These are phyloP conservation scores for Leptodactylus fuscus DNA, from an alignment of 2,113 vertebrate species.

Conservation along the genomic window DNA sequence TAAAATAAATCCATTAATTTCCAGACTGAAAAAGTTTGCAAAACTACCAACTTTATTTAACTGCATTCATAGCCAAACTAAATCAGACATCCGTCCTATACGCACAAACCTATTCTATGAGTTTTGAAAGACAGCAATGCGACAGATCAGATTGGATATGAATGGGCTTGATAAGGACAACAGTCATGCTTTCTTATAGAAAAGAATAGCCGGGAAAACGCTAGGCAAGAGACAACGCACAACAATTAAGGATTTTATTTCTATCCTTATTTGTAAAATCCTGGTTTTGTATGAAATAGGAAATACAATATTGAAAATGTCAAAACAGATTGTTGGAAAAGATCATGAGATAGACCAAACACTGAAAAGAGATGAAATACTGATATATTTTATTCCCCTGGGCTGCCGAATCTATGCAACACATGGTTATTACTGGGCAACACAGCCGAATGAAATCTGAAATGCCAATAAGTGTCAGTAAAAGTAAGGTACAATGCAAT, in stretches of 20 bases:
- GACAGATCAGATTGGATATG: slow-evolving; percentile 41
- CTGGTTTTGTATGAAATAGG: slow-evolving; percentile 29
- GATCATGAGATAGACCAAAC: slow-evolving; percentile 31
- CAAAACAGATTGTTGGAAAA: slow-evolving; percentile 38
- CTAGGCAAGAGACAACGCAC: neutral
- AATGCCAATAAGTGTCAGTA: slow-evolving; percentile 43
- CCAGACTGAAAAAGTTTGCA: slow-evolving; percentile 33
- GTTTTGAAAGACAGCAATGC: slow-evolving; percentile 41
- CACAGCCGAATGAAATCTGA: slow-evolving; percentile 25
- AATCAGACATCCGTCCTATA: slow-evolving; percentile 14
- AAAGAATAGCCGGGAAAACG: slow-evolving; percentile 15
- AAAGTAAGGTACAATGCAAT: slow-evolving; percentile 16
- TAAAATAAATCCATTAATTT: slow-evolving; percentile 39
- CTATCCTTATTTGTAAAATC: slow-evolving; percentile 47
- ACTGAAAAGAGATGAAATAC: slow-evolving; percentile 31
- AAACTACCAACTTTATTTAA: slow-evolving; percentile 17
- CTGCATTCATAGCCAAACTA: slow-evolving; percentile 12
- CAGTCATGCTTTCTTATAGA: neutral
- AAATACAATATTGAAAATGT: slow-evolving; percentile 51
- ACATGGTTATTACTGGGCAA: slow-evolving; percentile 42
- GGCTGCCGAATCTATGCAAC: slow-evolving; percentile 42
- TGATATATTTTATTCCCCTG: slow-evolving; percentile 18
- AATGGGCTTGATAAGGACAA: slow-evolving; percentile 33
- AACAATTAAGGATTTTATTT: slow-evolving; percentile 48
- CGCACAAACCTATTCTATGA: neutral